These are phyloP conservation scores for Lacanobia wlatinum DNA, from an alignment of 2,888 invertebrate genomes.

Conservation along the genomic window DNA sequence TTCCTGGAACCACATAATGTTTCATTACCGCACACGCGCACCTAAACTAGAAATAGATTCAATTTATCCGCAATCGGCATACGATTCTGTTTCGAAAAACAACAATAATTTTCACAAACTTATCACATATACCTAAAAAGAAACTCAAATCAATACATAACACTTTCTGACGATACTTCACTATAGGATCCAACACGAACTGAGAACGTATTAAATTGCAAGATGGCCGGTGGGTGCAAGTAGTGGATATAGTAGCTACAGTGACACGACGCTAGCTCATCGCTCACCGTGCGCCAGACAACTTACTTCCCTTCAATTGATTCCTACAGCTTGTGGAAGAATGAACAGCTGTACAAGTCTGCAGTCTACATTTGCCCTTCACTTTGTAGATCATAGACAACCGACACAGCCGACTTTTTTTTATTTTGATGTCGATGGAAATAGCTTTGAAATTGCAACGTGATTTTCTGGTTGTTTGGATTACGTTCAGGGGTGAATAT, in stretches of 20 bases:
- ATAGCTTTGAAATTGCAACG: conserved; percentile 20
- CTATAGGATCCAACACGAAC: not conserved
- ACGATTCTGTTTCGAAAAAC: not conserved
- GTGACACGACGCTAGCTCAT: conserved; percentile 32
- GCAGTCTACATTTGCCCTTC: conserved; percentile 21
- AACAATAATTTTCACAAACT: too few species aligned
- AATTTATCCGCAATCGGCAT: too few species aligned
- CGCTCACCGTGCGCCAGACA: conserved; percentile 49
- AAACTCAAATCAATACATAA: not conserved
- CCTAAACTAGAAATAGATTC: too few species aligned
- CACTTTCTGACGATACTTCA: not conserved
- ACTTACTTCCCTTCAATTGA: conserved; percentile 55
- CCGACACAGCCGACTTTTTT: not conserved
- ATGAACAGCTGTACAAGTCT: conserved; percentile 31
- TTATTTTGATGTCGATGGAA: conserved; percentile 25
- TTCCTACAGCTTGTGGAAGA: conserved; percentile 41
- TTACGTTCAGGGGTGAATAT: conserved; percentile 22
- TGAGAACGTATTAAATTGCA: conserved; percentile 23
- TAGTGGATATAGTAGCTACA: conserved; percentile 3
- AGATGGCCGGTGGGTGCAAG: conserved; percentile 32
- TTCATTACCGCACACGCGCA: not conserved
- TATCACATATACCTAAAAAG: not conserved
- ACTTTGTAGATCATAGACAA: conserved; percentile 21
- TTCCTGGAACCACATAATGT: not conserved
- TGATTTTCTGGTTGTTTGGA: conserved; percentile 30